Percentiles rank a stretch among this genome's conserved stretches.
phyloP scores from a whole-genome alignment of 1,140 invertebrate species.

The Panagrolaimus sp. region DNA sequence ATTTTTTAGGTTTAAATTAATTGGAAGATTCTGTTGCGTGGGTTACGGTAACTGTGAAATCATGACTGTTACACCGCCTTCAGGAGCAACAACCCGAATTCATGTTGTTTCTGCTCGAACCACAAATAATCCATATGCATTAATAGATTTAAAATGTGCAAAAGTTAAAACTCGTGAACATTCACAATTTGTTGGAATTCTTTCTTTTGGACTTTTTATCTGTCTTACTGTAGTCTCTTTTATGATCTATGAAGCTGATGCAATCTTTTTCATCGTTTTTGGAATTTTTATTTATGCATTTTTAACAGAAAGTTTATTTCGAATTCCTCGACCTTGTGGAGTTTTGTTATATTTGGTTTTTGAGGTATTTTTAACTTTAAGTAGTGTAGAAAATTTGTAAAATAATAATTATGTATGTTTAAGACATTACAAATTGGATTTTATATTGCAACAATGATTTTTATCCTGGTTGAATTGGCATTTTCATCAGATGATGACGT shows the following conservation, averaged over 20 bases:
- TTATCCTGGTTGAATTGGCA: conserved; percentile 5
- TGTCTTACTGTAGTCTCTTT: not conserved
- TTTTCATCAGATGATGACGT: not conserved
- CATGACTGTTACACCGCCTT: no score
- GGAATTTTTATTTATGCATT: conserved; percentile 10
- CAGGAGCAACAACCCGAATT: not conserved
- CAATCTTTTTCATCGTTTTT: not conserved
- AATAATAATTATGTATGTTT: no score
- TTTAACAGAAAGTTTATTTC: conserved; percentile 7
- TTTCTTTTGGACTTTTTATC: conserved; percentile 2
- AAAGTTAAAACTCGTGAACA: not conserved
- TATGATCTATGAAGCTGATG: not conserved
- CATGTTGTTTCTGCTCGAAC: conserved; percentile 6
- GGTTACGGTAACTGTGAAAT: no score
- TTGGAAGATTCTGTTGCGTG: no score
- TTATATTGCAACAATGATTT: conserved; percentile 11
- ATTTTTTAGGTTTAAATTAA: no score
- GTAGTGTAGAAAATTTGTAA: no score
- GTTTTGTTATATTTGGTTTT: not conserved
- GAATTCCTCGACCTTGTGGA: not conserved
- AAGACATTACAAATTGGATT: conserved; percentile 11
- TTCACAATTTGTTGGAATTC: not conserved
- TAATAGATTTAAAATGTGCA: not conserved
- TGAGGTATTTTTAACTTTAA: not conserved
- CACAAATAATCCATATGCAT: conserved; percentile 14